phyloP scores from a whole-genome alignment of 2,797 vertebrate genomes.

The Mus spretus region DNA sequence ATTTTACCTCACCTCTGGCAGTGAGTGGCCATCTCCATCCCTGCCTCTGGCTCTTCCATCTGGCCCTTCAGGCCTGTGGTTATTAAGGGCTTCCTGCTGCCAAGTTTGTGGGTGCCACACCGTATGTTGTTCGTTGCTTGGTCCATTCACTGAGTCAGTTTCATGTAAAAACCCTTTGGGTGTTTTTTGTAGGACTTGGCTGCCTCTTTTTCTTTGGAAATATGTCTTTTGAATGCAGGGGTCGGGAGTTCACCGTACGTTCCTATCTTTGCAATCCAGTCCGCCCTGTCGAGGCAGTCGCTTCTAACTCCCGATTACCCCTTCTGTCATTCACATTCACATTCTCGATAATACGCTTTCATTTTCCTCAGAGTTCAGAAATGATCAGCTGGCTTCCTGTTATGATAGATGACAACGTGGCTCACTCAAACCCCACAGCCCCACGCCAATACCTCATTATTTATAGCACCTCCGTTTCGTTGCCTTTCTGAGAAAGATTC shows the following conservation, averaged over 20 bases:
- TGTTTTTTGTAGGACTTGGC: background rate
- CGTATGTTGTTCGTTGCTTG: background rate
- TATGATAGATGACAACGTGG: conserved; percentile 29
- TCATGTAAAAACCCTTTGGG: background rate
- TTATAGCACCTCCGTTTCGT: conserved; percentile 65
- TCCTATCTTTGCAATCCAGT: background rate
- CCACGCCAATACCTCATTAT: conserved; percentile 32
- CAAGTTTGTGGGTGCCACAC: background rate
- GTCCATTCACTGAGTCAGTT: background rate
- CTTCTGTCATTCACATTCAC: conserved; percentile 25
- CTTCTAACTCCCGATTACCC: background rate
- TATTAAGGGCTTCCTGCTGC: background rate
- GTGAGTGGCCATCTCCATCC: background rate
- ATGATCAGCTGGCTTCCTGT: conserved; percentile 71
- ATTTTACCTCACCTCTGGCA: background rate
- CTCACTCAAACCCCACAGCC: conserved; percentile 56
- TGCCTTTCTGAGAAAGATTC: conserved; percentile 60
- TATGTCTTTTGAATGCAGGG: background rate
- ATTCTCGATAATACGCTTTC: conserved; percentile 42
- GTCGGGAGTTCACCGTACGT: conserved; percentile 1
- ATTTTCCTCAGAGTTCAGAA: conserved; percentile 67
- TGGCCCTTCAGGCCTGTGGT: background rate
- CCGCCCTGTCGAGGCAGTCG: background rate
- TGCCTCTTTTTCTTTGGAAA: conserved; percentile 37
- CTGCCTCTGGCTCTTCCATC: background rate